Conservation (phyloP, 2,113 vertebrate species). For the Callipepla squamata region DNA sequence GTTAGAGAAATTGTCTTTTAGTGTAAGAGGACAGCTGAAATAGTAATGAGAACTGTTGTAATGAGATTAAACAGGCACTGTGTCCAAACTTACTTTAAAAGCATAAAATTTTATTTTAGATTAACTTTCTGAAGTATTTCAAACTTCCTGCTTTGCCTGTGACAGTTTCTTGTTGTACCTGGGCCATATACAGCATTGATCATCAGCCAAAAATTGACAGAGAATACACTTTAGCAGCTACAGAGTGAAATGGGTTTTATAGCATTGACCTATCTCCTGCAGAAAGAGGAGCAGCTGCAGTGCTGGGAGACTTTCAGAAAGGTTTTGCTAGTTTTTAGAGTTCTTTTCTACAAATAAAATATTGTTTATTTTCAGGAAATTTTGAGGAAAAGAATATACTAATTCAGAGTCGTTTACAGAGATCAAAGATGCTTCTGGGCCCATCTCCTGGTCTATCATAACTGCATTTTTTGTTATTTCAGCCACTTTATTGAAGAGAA, state of each 20-base stretch:
- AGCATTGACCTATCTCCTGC: neutral
- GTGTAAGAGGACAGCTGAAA: neutral
- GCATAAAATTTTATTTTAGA: neutral
- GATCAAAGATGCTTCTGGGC: neutral
- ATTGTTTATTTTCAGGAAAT: neutral
- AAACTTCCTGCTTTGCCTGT: neutral
- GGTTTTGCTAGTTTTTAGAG: neutral
- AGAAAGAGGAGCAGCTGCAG: neutral
- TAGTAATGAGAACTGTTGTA: neutral
- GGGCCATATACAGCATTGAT: neutral
- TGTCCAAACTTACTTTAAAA: neutral
- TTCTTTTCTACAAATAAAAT: neutral
- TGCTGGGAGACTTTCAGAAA: neutral
- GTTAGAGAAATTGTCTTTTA: neutral
- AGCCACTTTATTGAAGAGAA: neutral
- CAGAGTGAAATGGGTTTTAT: neutral
- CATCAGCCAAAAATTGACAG: neutral
- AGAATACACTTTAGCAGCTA: neutral
- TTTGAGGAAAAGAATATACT: neutral
- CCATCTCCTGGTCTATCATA: neutral
- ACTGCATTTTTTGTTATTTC: neutral
- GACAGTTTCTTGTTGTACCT: neutral
- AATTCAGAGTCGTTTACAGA: neutral
- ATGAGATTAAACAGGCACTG: neutral
- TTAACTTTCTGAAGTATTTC: neutral